Evolutionary conservation across 2,888 invertebrate species (phyloP), one percentile per base, ranked within the genome.

Genomic region (Leptopilina drosophilae): DNA sequence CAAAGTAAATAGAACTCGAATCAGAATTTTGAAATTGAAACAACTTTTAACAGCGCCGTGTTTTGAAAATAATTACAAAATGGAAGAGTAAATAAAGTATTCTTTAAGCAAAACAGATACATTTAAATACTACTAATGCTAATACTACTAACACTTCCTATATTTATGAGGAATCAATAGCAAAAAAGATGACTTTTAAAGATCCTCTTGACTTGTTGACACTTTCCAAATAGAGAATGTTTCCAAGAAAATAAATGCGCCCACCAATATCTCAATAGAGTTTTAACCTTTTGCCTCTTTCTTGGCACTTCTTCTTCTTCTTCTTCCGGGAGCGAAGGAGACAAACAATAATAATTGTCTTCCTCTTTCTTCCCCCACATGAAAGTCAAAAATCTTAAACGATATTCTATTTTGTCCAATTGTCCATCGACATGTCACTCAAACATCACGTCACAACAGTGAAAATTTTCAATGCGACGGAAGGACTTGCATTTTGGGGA

Each of bases 361-460:
- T 77, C 80, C 81, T 79, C 77, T 77, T 79, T 9, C 12, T 49
- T 1, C 12, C 12, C 12, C 78, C 42, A 0, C 79, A 76, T 7
- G 67, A 83, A 82, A 78, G 84, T 84, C 84, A 33, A 83, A 83
- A 78, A 79, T 83, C 83, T 77, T 81, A 81, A 84, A 81, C 83
- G 81, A 81, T 49, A 49, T 81, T 78, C 82, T 79, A 80, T 82
- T 77, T 78, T 77, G 62, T 78, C 69, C 64, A 76, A 77, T 78
- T 77, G 64, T 79, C 76, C 64, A 76, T 77, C 81, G 84, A 85
- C 86, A 84, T 88, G 87, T 87, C 87, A 84, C 80, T 89, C 88
- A 88, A 89, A 85, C 83, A 81, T 82, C 84, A 78, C 85, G 85
- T 87, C 82, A 79, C 79, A 80, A 81, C 83, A 83, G 59, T 64